phyloP scores from a whole-genome alignment of 2,113 vertebrate species.

The Barnardius zonarius region DNA sequence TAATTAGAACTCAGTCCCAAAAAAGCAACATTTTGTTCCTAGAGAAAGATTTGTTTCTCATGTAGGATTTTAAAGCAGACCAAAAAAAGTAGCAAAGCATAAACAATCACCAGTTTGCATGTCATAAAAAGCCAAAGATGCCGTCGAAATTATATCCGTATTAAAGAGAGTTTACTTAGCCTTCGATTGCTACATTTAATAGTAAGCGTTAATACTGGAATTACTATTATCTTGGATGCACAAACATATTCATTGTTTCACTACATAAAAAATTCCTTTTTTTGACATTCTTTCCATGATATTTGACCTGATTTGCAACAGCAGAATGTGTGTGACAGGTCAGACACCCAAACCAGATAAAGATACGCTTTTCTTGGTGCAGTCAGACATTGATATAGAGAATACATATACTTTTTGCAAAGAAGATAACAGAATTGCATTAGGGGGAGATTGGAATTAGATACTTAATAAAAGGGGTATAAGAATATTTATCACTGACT shows the following conservation, averaged over 20 bases:
- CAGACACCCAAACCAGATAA: neutral
- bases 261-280: neutral
- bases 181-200: neutral
- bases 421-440: neutral
- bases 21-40: conserved; percentile 52
- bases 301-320: neutral
- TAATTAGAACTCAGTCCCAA: conserved; percentile 1
- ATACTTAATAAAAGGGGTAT: neutral
- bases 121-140: neutral
- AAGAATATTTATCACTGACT: fast-evolving
- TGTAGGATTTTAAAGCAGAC: conserved; percentile 22
- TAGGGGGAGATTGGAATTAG: neutral
- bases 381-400: neutral
- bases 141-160: neutral
- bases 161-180: neutral
- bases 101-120: conserved; percentile 29
- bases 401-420: neutral
- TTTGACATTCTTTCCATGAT: neutral
- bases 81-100: conserved; percentile 10
- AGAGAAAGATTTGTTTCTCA: conserved; percentile 38
- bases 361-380: neutral
- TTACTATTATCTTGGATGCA: neutral
- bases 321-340: neutral
- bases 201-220: neutral
- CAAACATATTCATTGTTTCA: neutral